These are phyloP conservation scores for Pteronotus mesoamericanus DNA, from an alignment of 2,797 vertebrate genomes.

Conservation along the genomic window DNA sequence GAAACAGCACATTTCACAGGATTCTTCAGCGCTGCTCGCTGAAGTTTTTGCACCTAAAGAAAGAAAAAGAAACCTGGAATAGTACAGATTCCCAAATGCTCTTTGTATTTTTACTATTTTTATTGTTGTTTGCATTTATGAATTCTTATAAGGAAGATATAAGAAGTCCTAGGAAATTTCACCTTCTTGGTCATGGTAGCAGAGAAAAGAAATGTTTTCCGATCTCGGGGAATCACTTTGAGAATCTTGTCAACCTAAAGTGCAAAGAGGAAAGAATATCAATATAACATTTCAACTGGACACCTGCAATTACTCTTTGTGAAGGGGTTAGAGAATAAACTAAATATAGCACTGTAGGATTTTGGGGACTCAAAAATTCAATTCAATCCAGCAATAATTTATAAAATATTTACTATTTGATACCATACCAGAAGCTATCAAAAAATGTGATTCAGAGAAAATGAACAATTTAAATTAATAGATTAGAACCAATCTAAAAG, in stretches of 20 bases:
- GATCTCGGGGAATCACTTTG: slow-evolving; percentile 96
- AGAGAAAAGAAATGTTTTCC: slow-evolving; percentile 95
- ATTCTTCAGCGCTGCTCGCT: slow-evolving; percentile 95
- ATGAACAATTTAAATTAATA: slow-evolving; percentile 10
- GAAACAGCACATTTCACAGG: slow-evolving; percentile 97
- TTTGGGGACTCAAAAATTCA: neutral
- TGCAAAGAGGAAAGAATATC: slow-evolving; percentile 17
- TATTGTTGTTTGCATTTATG: neutral
- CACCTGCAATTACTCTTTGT: neutral
- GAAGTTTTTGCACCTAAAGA: slow-evolving; percentile 94
- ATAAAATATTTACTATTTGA: neutral
- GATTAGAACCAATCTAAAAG: neutral
- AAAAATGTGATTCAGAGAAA: slow-evolving; percentile 5
- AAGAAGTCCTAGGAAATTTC: slow-evolving; percentile 14
- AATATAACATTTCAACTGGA: neutral
- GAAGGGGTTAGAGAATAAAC: neutral
- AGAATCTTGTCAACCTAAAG: slow-evolving; percentile 96
- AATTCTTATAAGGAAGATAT: neutral
- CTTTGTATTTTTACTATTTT: neutral
- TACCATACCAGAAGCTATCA: neutral
- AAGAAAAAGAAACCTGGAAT: slow-evolving; percentile 31
- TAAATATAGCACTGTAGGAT: neutral
- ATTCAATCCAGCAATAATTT: neutral
- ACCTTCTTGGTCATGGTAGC: slow-evolving; percentile 99
- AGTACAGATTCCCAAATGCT: neutral